phyloP scores from a whole-genome alignment of 2,113 vertebrate species.

The Zosterops lateralis region DNA sequence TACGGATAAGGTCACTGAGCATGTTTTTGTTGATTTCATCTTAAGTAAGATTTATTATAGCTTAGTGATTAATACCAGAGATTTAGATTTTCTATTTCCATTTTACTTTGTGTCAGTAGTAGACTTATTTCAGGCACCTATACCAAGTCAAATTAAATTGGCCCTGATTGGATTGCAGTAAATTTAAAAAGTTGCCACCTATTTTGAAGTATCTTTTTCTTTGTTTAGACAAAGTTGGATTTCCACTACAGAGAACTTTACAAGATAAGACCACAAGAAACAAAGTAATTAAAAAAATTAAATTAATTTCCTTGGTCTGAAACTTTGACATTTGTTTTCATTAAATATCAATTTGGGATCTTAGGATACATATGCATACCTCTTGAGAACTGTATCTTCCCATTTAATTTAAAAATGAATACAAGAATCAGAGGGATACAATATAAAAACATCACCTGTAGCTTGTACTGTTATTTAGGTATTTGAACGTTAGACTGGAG shows the following conservation, averaged over 20 bases:
- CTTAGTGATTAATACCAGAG: conserved; percentile 28
- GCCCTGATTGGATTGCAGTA: not conserved
- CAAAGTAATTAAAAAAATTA: not conserved
- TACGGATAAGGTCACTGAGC: conserved; percentile 18
- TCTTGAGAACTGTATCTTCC: not conserved
- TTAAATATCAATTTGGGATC: not conserved
- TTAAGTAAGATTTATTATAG: conserved; percentile 50
- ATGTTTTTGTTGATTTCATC: conserved; percentile 58
- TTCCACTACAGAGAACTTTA: not conserved
- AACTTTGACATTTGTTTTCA: not conserved
- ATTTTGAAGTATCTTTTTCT: not conserved
- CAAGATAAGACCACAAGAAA: not conserved
- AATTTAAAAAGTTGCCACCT: not conserved
- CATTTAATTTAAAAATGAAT: not conserved
- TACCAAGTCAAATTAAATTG: conserved; percentile 23
- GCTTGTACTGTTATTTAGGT: not conserved
- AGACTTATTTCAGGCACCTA: conserved; percentile 25
- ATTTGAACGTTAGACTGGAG: not conserved
- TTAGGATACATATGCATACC: not conserved
- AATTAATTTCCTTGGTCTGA: not conserved
- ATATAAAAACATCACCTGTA: not conserved
- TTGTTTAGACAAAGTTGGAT: not conserved
- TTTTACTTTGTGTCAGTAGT: not conserved
- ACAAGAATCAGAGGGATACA: not conserved
- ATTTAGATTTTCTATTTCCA: conserved; percentile 8